Evolutionary conservation across 2,113 vertebrate species (phyloP), one percentile per base, ranked within the genome.

Genomic region (Phalacrocorax carbo): DNA sequence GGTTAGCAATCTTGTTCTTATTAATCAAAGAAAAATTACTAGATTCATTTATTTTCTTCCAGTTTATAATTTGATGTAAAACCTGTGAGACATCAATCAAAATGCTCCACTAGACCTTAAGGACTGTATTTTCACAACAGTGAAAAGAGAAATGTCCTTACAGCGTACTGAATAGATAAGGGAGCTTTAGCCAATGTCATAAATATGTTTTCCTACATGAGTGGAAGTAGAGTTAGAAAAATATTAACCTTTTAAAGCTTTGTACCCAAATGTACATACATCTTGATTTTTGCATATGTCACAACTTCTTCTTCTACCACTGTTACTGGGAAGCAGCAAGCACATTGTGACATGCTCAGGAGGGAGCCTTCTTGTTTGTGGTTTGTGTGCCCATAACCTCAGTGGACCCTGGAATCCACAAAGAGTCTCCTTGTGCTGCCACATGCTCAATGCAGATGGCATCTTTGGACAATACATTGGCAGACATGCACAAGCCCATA

Each of bases 401-500:
- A 88, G 68, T 22, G 60, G 90, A 95, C 86, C 72, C 88, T 86
- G 82, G 60, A 95, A 94, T 16, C 30, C 76, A 84, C 17, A 34
- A 71, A 82, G 77, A 82, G 48, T 64, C 42, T 90, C 69, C 86
- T 75, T 72, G 90, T 49, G 60, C 57, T 94, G 86, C 80, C 92
- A 94, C 88, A 94, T 93, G 90, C 90, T 95, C 86, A 36, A 16
- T 82, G 65, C 86, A 96, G 92, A 96, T 93, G 90, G 90, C 72
- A 84, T 65, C 76, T 88, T 88, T 83, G 16, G 48, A 91, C 64
- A 91, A 57, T 66, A 22, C n/a, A 6, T 13, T 94, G 86, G 68
- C 92, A 94, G 60, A 69, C 48, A 81, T 34, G 36, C 76, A 76
- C 64, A 48, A 64, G 21, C 19, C 49, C 76, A 55, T 66, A 92